phyloP scores from a whole-genome alignment of 1,140 invertebrate genomes.

The Leptoteleia sp. region DNA sequence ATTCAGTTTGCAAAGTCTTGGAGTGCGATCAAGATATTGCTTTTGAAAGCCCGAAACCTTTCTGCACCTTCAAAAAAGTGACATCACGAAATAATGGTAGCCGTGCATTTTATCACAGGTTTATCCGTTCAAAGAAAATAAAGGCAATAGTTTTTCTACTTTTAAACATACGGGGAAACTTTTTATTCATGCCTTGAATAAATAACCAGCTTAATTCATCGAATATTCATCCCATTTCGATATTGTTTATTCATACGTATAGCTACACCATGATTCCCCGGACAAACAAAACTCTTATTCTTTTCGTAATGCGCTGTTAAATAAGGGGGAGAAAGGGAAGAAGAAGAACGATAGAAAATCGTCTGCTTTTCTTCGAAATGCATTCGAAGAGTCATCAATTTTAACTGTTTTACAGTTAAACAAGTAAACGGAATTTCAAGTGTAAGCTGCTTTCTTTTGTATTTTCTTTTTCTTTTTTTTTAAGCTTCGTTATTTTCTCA shows the following conservation, averaged over 20 bases:
- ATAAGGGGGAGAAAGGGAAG: background rate
- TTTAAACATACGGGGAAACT: slow-evolving; percentile 16
- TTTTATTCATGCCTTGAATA: slow-evolving; percentile 43
- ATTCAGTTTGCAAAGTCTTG: too few species aligned
- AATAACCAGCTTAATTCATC: slow-evolving; percentile 25
- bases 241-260: slow-evolving; percentile 32
- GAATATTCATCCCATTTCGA: slow-evolving; percentile 39
- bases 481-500: slow-evolving; percentile 45
- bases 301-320: slow-evolving; percentile 5
- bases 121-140: slow-evolving; percentile 18
- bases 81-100: slow-evolving; percentile 2
- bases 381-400: slow-evolving; percentile 7
- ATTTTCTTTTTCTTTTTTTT: slow-evolving; percentile 1
- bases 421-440: background rate
- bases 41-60: slow-evolving; percentile 2
- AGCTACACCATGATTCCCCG: slow-evolving; percentile 14
- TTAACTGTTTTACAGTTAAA: slow-evolving; percentile 9
- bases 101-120: slow-evolving; percentile 22
- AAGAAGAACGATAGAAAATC: background rate
- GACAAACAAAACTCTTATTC: background rate
- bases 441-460: too few species aligned
- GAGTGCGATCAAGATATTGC: too few species aligned
- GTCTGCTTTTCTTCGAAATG: slow-evolving; percentile 1
- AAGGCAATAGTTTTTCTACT: slow-evolving; percentile 22
- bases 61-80: slow-evolving; percentile 10